Conservation (phyloP, 2,113 vertebrate genomes). For the Numenius arquata region DNA sequence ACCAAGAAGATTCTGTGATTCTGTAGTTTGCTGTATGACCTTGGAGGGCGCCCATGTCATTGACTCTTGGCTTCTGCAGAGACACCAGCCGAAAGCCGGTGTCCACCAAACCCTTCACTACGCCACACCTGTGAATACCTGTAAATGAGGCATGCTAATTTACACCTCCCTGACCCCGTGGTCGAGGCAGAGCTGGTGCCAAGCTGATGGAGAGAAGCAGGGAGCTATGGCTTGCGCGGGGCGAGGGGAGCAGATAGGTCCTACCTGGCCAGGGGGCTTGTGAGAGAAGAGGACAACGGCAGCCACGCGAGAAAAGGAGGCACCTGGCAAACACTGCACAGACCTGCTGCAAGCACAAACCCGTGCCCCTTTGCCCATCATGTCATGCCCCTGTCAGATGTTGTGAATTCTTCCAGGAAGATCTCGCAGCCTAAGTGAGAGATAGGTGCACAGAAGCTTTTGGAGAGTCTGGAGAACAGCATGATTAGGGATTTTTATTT, state of each 20-base stretch:
- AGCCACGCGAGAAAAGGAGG: accelerated
- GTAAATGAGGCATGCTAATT: not conserved
- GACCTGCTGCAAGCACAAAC: not conserved
- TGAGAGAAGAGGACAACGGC: not conserved
- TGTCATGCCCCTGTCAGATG: not conserved
- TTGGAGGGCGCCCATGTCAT: not conserved
- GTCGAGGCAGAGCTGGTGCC: not conserved
- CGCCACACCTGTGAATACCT: too few relatives aligned
- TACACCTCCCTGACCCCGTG: not conserved
- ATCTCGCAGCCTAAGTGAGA: not conserved
- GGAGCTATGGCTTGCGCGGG: not conserved
- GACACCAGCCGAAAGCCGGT: not conserved
- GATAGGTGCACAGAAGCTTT: not conserved
- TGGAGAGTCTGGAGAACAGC: not conserved
- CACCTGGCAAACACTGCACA: not conserved
- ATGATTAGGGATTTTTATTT: not conserved
- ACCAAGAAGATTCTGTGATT: too few relatives aligned
- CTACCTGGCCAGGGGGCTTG: not conserved
- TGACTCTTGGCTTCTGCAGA: not conserved
- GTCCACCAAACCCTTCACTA: not conserved
- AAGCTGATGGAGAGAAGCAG: not conserved
- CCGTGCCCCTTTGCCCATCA: not conserved
- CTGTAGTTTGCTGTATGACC: not conserved
- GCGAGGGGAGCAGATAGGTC: not conserved
- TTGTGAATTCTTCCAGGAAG: not conserved